Evolutionary conservation across 2,888 invertebrate genomes (phyloP).

Genomic region (Drosophila pegasa): DNA sequence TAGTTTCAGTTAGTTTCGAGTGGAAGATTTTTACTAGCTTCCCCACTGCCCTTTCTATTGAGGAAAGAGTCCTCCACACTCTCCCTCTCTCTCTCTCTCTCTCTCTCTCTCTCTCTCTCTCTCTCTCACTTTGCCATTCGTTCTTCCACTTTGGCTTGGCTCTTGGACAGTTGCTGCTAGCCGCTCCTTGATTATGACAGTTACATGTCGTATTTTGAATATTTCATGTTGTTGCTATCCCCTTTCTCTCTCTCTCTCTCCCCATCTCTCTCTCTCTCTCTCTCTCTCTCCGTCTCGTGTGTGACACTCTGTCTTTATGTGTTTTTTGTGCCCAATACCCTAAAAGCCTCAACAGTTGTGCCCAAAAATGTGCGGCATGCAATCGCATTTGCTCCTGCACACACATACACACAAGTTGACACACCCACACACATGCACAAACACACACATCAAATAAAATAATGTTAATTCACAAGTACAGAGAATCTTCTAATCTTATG

Average conservation of each 20-base stretch:
- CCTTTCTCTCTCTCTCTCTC: neutral
- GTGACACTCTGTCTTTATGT: slow-evolving; percentile 10
- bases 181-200: slow-evolving; percentile 68
- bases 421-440: neutral
- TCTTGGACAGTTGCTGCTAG: slow-evolving; percentile 36
- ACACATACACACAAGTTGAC: slow-evolving; percentile 3
- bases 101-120: neutral
- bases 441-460: slow-evolving; percentile 4
- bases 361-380: slow-evolving; percentile 38
- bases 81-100: neutral
- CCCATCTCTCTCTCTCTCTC: too few species aligned
- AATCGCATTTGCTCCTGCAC: slow-evolving; percentile 27
- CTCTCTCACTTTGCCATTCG: neutral
- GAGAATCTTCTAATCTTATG: slow-evolving; percentile 7
- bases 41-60: too few species aligned
- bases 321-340: slow-evolving; percentile 29
- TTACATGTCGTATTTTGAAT: slow-evolving; percentile 60
- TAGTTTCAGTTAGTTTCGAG: slow-evolving; percentile 27
- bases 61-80: too few species aligned
- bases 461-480: slow-evolving; percentile 8
- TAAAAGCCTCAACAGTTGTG: slow-evolving; percentile 37
- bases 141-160: neutral
- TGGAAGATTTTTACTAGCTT: slow-evolving; percentile 12
- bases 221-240: slow-evolving; percentile 35
- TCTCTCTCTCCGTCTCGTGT: neutral